A percentile compares a stretch with the other conserved stretches of the same genome.
phyloP scores from a whole-genome alignment of 2,113 vertebrate species.

The Crotophaga sulcirostris region DNA sequence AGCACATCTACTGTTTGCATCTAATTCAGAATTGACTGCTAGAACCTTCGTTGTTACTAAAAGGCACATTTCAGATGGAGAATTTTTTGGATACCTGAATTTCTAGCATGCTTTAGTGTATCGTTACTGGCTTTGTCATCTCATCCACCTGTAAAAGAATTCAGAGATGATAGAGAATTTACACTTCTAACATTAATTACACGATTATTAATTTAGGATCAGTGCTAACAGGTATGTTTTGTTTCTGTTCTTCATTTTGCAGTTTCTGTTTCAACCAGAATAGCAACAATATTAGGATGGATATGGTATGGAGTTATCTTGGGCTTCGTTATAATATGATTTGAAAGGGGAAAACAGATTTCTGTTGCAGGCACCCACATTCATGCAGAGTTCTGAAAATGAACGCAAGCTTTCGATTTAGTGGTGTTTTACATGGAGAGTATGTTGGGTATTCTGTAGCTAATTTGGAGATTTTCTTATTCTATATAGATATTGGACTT shows the following conservation, averaged over 20 bases:
- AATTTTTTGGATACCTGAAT: not conserved
- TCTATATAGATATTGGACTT: not conserved
- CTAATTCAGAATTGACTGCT: not conserved
- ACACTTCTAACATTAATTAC: not conserved
- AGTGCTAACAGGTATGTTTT: not conserved
- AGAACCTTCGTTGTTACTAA: not conserved
- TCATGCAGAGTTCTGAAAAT: not conserved
- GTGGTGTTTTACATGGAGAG: not conserved
- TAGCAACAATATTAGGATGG: not conserved
- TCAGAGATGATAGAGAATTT: not conserved
- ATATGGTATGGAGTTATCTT: not conserved
- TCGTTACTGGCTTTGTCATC: not conserved
- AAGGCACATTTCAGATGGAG: not conserved
- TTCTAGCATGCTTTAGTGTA: not conserved
- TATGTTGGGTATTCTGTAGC: not conserved
- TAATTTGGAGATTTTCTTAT: not conserved
- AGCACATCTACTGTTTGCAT: not conserved
- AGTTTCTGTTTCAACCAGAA: not conserved
- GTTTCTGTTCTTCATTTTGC: not conserved
- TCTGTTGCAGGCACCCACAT: not conserved
- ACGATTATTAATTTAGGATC: not conserved
- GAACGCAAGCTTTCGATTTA: not conserved
- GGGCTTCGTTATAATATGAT: not conserved
- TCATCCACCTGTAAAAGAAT: not conserved
- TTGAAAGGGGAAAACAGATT: not conserved